A percentile compares a stretch with the other conserved stretches of the same genome.
phyloP scores from a whole-genome alignment of 2,888 invertebrate genomes.

The Epinotia brunnichana region DNA sequence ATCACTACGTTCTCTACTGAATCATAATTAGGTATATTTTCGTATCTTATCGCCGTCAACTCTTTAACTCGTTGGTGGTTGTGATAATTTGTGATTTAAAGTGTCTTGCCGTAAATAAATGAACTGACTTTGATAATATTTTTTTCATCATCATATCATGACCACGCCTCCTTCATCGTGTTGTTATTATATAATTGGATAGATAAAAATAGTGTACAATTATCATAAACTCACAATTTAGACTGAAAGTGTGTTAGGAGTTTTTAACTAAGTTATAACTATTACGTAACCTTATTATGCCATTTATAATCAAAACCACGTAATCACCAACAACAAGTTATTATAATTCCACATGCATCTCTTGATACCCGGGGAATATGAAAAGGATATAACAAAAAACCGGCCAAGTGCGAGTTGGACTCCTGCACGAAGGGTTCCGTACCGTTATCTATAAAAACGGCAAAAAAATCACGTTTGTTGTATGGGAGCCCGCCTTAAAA shows the following conservation, averaged over 20 bases:
- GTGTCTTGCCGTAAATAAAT: constrained; percentile 24
- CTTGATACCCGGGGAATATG: no score
- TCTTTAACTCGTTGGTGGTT: constrained; percentile 26
- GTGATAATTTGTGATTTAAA: constrained; percentile 36
- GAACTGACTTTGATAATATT: constrained; percentile 10
- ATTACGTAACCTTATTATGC: constrained; percentile 33
- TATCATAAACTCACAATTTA: constrained; percentile 16
- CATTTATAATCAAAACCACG: constrained; percentile 21
- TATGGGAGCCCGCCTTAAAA: no score
- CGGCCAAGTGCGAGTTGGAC: no score
- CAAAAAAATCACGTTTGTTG: no score
- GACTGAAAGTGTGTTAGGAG: background rate
- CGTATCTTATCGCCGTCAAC: constrained; percentile 31
- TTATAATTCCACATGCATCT: constrained; percentile 20
- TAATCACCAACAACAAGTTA: constrained; percentile 25
- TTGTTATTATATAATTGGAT: no score
- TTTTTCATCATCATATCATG: constrained; percentile 18
- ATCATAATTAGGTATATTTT: constrained; percentile 12
- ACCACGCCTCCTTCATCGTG: constrained; percentile 20
- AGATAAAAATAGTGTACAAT: no score
- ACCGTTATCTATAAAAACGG: no score
- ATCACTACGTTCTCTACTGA: constrained; percentile 7
- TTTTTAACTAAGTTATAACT: constrained; percentile 2
- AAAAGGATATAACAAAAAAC: no score
- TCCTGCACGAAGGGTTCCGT: no score